Evolutionary conservation across 2,797 vertebrate genomes (phyloP).

Genomic region (Esox masquinongy): DNA sequence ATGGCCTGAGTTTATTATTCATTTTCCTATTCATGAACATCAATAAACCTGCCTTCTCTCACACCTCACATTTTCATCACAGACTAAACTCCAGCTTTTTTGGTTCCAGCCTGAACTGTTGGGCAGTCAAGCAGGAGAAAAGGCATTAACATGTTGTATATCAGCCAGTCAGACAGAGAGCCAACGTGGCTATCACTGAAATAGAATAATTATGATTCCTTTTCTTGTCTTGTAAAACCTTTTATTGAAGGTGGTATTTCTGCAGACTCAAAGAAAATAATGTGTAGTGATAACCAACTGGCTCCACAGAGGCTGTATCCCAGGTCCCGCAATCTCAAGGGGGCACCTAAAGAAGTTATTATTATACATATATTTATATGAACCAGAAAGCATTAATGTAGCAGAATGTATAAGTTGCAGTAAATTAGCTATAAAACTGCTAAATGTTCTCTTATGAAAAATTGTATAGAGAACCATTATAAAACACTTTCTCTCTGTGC

Average conservation of each 20-base stretch:
- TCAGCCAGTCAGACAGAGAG: neutral
- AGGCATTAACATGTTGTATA: neutral
- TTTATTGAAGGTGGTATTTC: neutral
- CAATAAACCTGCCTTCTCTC: neutral
- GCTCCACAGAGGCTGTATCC: too few species aligned
- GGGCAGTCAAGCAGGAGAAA: slow-evolving; percentile 13
- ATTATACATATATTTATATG: too few species aligned
- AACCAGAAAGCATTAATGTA: too few species aligned
- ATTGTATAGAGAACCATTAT: too few species aligned
- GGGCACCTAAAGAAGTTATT: too few species aligned
- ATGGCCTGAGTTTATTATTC: neutral
- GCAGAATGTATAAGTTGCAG: too few species aligned
- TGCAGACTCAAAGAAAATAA: too few species aligned
- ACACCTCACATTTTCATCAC: neutral
- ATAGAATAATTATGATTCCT: neutral
- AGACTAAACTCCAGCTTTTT: neutral
- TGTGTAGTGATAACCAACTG: too few species aligned
- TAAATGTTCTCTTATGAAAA: too few species aligned
- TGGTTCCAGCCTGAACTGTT: neutral
- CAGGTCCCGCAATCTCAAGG: too few species aligned
- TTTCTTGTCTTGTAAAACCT: neutral
- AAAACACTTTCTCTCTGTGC: too few species aligned
- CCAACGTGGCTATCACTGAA: neutral
- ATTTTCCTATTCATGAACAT: slow-evolving; percentile 1
- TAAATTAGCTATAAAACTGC: too few species aligned